Base-by-base conservation (phyloP, 2,888 invertebrate genomes). In the Cosmia pyralina region DNA sequence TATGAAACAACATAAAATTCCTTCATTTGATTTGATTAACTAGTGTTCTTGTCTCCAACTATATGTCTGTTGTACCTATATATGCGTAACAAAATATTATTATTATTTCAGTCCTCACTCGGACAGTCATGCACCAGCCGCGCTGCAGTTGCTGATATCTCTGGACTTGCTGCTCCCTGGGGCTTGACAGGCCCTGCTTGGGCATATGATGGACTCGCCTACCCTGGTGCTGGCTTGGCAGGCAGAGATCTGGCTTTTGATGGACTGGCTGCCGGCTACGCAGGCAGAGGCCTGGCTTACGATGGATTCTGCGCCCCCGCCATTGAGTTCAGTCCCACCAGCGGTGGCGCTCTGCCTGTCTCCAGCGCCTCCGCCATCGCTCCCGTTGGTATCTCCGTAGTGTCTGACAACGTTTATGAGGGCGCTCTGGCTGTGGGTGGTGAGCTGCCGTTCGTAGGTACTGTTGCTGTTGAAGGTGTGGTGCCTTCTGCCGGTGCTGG, bases 401-500 rank as follows among this genome's bases (percentile, higher is more conserved):
- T 19, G 6, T 84, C 85, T n/a, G 85, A 86, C 38, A 84, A 83
- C n/a, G 72, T 22, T 44, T 86, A 82, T 50, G 83, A 85, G 19
- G 86, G 86, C 48, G 0, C 19, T 10, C 46, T 91, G 19, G 82
- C 81, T 6, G 89, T 90, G 38, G 83, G 77, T 19, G 91, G 91
- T 34, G 88, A 89, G 75, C 79, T 91, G 58, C 90, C 92, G 41
- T 88, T 92, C 71, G 73, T 89, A 52, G 90, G 92, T 48, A 86
- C 89, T 63, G 91, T 92, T 44, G 82, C 76, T 48, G 90, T 92
- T 81, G 87, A 92, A 34, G 93, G 93, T 28, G 75, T 77, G 34
- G 87, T 92, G 19, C 88, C 88, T 46, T 91, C 92, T 72, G 85
- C 85, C 68, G 93, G 93, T 13, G 76, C 85, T 59, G 91, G 91